A percentile compares a stretch with the other conserved stretches of the same genome.
phyloP scores from a whole-genome alignment of 1,140 invertebrate species.

The Monomorium pharaonis region DNA sequence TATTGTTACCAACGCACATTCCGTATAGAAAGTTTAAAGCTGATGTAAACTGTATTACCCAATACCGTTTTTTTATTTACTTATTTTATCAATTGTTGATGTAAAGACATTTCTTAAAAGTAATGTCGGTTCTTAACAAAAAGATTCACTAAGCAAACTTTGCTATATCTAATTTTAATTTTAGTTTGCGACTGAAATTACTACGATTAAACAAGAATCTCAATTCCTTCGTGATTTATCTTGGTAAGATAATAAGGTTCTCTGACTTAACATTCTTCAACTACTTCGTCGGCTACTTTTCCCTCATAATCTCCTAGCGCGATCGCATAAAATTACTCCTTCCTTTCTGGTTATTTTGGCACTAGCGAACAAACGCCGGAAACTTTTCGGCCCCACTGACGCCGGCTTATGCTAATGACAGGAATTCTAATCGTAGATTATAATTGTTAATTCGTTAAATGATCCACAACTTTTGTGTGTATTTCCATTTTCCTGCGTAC shows the following conservation, averaged over 20 bases:
- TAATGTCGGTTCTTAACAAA: not conserved
- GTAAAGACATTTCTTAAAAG: not conserved
- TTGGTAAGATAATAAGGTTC: slow-evolving; percentile 47
- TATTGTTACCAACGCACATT: not conserved
- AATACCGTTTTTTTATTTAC: not conserved
- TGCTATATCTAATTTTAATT: slow-evolving; percentile 37
- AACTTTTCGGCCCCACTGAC: slow-evolving; percentile 78
- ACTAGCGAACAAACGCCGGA: slow-evolving; percentile 35
- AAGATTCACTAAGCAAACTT: not conserved
- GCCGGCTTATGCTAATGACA: slow-evolving; percentile 82
- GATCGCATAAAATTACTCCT: slow-evolving; percentile 56
- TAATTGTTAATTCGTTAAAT: slow-evolving; percentile 85
- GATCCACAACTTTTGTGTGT: slow-evolving; percentile 75
- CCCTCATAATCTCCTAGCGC: slow-evolving; percentile 33
- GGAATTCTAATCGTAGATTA: slow-evolving; percentile 83
- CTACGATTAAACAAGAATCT: slow-evolving; percentile 35
- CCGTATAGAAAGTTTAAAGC: not conserved
- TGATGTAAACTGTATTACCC: not conserved
- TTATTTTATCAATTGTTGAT: not conserved
- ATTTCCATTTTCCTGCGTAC: slow-evolving; percentile 46
- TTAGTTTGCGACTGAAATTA: slow-evolving; percentile 26
- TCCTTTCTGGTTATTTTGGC: slow-evolving; percentile 49
- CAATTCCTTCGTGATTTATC: slow-evolving; percentile 46
- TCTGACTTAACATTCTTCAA: slow-evolving; percentile 52
- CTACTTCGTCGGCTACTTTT: slow-evolving; percentile 41